Conservation (phyloP, 2,797 vertebrate species). For the Rhodeus uyekii region DNA sequence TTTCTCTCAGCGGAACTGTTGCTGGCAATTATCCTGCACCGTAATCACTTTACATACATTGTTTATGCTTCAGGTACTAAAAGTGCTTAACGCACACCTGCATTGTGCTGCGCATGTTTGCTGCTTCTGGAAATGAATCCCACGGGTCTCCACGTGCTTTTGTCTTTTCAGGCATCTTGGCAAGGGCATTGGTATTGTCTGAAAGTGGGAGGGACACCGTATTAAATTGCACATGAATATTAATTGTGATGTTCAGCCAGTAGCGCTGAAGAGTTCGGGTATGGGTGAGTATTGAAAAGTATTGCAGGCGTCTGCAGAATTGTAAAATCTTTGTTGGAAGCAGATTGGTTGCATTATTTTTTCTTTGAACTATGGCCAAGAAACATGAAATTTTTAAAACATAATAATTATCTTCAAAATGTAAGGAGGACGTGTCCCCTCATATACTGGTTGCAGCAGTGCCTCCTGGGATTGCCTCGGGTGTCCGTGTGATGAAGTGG, state of each 20-base stretch:
- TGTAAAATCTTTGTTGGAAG: neutral
- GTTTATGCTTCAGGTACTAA: conserved; percentile 30
- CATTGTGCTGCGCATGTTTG: conserved; percentile 49
- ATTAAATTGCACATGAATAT: conserved; percentile 16
- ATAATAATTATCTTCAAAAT: neutral
- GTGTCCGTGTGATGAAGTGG: conserved; percentile 54
- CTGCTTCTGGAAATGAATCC: conserved; percentile 50
- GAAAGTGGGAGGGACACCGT: neutral
- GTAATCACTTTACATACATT: conserved; percentile 34
- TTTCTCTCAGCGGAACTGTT: conserved; percentile 17
- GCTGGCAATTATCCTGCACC: conserved; percentile 25
- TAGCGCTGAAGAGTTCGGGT: neutral
- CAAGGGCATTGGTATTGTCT: conserved; percentile 2
- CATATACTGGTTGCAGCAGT: neutral
- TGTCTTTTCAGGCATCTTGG: conserved; percentile 24
- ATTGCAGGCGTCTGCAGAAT: neutral
- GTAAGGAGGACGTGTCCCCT: neutral
- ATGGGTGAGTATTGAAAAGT: too few species aligned
- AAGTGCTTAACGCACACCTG: conserved; percentile 37
- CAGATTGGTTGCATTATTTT: neutral
- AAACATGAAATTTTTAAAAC: neutral
- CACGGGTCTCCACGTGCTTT: conserved; percentile 27
- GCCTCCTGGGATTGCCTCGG: conserved; percentile 41
- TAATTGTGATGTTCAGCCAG: neutral
- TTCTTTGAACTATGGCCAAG: neutral